Percentiles rank a stretch among this genome's conserved stretches.
These are phyloP conservation scores for Netelia virgata DNA, from an alignment of 2,888 invertebrate genomes.

Conservation along the genomic window DNA sequence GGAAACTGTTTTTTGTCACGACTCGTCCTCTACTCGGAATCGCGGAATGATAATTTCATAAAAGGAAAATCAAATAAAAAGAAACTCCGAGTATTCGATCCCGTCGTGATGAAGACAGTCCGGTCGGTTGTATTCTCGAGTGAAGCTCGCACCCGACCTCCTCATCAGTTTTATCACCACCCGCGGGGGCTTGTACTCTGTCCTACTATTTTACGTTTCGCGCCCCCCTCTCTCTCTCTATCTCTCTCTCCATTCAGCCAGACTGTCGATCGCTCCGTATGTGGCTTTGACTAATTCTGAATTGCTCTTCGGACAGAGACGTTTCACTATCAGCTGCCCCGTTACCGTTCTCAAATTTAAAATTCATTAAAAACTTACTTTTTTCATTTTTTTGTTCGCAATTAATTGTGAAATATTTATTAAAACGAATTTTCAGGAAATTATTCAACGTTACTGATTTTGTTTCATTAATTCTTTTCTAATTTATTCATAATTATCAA, in stretches of 20 bases:
- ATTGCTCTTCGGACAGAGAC: not conserved
- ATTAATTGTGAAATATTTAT: not conserved
- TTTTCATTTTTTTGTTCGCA: not conserved
- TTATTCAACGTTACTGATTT: too few species aligned
- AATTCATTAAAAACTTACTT: not conserved
- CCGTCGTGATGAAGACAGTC: constrained; percentile 47
- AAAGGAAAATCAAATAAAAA: constrained; percentile 10
- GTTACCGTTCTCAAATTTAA: too few species aligned
- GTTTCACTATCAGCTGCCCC: not conserved
- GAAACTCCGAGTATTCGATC: constrained; percentile 14
- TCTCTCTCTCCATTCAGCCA: constrained; percentile 33
- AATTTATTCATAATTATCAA: too few species aligned
- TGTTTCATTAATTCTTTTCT: too few species aligned
- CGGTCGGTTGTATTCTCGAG: constrained; percentile 60
- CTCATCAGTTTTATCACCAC: constrained; percentile 66
- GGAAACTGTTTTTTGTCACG: not conserved
- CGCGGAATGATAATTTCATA: not conserved
- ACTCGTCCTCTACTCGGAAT: not conserved
- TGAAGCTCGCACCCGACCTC: constrained; percentile 56
- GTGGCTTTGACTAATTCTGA: not conserved
- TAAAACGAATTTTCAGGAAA: too few species aligned
- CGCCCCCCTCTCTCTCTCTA: constrained; percentile 34
- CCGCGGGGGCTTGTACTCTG: constrained; percentile 53
- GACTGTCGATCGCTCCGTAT: not conserved
- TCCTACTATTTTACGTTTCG: constrained; percentile 63